phyloP scores from a whole-genome alignment of 92 coral and sea anemone species.

The Anthopleura xanthogrammica region DNA sequence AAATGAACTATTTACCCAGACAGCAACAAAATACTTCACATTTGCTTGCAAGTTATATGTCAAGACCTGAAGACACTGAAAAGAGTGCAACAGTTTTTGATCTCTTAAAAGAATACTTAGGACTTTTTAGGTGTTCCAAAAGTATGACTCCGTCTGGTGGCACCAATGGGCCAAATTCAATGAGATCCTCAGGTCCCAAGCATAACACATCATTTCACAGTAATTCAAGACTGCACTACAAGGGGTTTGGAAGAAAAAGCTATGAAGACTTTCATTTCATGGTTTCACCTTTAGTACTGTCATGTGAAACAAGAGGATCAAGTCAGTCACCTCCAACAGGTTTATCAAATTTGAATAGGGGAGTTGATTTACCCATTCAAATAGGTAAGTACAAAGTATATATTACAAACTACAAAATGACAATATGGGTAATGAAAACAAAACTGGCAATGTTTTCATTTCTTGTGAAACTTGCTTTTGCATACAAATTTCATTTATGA shows the following conservation, averaged over 20 bases:
- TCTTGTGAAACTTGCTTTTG: too few species aligned
- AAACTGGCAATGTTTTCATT: too few species aligned
- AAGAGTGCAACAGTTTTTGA: slow-evolving; percentile 52
- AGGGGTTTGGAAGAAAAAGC: background rate
- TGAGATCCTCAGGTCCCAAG: background rate
- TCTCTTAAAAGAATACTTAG: slow-evolving; percentile 50
- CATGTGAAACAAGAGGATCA: slow-evolving; percentile 27
- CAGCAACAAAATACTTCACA: background rate
- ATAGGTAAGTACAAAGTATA: background rate
- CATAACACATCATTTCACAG: background rate
- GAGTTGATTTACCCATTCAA: background rate
- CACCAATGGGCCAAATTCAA: background rate
- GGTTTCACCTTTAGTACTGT: slow-evolving; percentile 49
- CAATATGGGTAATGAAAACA: too few species aligned
- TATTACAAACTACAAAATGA: too few species aligned
- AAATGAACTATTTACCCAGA: background rate
- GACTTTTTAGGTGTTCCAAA: background rate
- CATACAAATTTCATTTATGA: too few species aligned
- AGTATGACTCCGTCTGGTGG: background rate
- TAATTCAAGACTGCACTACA: background rate
- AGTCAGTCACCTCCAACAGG: background rate
- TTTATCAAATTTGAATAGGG: background rate
- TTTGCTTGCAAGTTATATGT: slow-evolving; percentile 55
- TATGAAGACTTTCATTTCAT: slow-evolving; percentile 21
- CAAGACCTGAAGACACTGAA: slow-evolving; percentile 29